A percentile compares a stretch with the other conserved stretches of the same genome.
These are phyloP conservation scores for Semnornis frantzii DNA, from an alignment of 2,113 vertebrate genomes.

Conservation along the genomic window DNA sequence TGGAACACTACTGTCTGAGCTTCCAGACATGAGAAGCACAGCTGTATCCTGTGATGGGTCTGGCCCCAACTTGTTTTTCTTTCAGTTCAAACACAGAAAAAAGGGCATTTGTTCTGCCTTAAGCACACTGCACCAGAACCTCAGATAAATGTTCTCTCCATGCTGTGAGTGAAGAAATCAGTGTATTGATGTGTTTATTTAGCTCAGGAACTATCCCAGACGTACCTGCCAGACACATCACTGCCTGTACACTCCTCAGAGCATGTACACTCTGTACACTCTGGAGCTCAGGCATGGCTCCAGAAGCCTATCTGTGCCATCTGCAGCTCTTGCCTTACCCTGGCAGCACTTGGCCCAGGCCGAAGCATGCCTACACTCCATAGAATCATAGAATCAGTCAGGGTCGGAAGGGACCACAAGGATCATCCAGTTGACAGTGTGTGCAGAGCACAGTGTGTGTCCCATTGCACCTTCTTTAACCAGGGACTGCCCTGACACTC, in stretches of 20 bases:
- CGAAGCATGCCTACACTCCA: neutral
- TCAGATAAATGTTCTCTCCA: neutral
- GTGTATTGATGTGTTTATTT: neutral
- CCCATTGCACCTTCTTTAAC: neutral
- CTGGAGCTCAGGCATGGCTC: neutral
- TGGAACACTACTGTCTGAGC: neutral
- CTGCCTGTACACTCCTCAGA: neutral
- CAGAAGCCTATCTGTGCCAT: neutral
- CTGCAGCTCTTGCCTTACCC: neutral
- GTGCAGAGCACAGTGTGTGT: neutral
- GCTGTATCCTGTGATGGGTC: neutral
- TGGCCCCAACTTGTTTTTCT: neutral
- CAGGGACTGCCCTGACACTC: fast-evolving
- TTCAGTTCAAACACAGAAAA: neutral
- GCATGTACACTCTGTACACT: no score
- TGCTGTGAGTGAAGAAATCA: neutral
- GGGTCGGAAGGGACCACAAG: no score
- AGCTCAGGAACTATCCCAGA: neutral
- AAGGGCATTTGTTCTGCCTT: neutral
- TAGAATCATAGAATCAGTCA: no score
- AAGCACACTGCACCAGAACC: neutral
- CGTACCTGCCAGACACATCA: neutral
- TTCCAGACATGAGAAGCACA: neutral
- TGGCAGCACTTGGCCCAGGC: neutral
- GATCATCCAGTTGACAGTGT: neutral